Percentiles rank a stretch among this genome's conserved stretches.
Evolutionary conservation across 2,888 invertebrate species (phyloP).

Genomic region (Biston betularia): DNA sequence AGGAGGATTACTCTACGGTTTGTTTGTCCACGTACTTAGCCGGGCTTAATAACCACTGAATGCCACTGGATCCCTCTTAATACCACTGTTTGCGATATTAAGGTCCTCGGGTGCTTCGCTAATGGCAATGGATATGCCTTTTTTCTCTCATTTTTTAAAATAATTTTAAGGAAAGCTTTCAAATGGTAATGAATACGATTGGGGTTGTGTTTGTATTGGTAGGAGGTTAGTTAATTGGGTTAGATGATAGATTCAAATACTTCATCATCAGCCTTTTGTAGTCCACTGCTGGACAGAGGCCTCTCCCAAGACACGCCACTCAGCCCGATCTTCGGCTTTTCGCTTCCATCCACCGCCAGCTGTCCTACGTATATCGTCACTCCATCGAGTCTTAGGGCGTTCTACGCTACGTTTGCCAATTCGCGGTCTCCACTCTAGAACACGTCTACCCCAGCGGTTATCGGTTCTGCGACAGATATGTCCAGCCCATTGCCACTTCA

Average conservation of each 20-base stretch:
- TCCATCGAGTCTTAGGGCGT: too few relatives aligned
- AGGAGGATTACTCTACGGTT: constrained; percentile 30
- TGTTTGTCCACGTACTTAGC: constrained; percentile 43
- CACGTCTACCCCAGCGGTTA: too few relatives aligned
- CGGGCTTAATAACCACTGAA: constrained; percentile 40
- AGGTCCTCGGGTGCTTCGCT: constrained; percentile 45
- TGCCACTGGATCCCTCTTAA: constrained; percentile 42
- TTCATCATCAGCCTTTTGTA: too few relatives aligned
- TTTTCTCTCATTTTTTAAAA: constrained; percentile 29
- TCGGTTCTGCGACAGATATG: too few relatives aligned
- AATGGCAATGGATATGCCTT: constrained; percentile 43
- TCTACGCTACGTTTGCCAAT: too few relatives aligned
- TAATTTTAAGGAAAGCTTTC: constrained; percentile 19
- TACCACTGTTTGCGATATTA: constrained; percentile 49
- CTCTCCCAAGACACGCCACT: too few relatives aligned
- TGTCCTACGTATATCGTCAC: too few relatives aligned
- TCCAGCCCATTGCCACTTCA: too few relatives aligned
- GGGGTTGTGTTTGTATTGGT: constrained; percentile 10
- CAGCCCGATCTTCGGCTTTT: too few relatives aligned
- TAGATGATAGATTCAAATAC: not conserved
- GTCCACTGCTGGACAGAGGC: too few relatives aligned
- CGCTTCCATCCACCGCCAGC: too few relatives aligned
- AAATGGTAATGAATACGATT: constrained; percentile 37
- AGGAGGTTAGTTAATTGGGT: constrained; percentile 1
- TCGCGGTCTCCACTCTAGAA: too few relatives aligned